phyloP scores from a whole-genome alignment of 2,888 invertebrate genomes.

The Mycalesis mineus region DNA sequence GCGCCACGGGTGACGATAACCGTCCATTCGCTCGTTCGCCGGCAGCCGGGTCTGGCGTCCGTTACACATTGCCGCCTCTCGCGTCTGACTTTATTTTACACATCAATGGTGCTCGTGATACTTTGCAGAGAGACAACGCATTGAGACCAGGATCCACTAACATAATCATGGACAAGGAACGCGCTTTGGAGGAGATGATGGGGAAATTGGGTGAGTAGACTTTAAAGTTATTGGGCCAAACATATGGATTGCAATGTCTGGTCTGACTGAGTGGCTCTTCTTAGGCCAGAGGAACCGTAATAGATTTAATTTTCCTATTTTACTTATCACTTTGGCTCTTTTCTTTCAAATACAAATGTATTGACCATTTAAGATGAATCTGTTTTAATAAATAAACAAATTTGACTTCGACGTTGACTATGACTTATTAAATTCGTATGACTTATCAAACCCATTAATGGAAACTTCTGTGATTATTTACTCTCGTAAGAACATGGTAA shows the following conservation, averaged over 20 bases:
- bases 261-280: too few species aligned
- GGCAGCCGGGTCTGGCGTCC: slow-evolving; percentile 62
- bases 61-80: slow-evolving; percentile 34
- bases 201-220: slow-evolving; percentile 79
- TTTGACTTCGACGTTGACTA: too few species aligned
- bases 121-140: slow-evolving; percentile 42
- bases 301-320: too few species aligned
- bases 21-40: slow-evolving; percentile 68
- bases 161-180: slow-evolving; percentile 79
- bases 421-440: too few species aligned
- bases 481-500: too few species aligned
- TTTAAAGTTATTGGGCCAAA: slow-evolving; percentile 23
- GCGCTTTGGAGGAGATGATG: slow-evolving; percentile 82
- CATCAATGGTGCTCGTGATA: slow-evolving; percentile 65
- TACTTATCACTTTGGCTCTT: too few species aligned
- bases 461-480: neutral
- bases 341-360: too few species aligned
- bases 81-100: slow-evolving; percentile 30
- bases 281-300: too few species aligned
- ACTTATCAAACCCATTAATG: neutral
- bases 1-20: slow-evolving; percentile 52
- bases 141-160: slow-evolving; percentile 27
- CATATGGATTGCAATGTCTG: slow-evolving; percentile 50
- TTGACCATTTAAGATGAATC: too few species aligned
- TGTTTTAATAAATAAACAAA: too few species aligned